A percentile compares a stretch with the other conserved stretches of the same genome.
These are phyloP conservation scores for Tympanuchus pallidicinctus DNA, from an alignment of 2,113 vertebrate species.

Conservation along the genomic window DNA sequence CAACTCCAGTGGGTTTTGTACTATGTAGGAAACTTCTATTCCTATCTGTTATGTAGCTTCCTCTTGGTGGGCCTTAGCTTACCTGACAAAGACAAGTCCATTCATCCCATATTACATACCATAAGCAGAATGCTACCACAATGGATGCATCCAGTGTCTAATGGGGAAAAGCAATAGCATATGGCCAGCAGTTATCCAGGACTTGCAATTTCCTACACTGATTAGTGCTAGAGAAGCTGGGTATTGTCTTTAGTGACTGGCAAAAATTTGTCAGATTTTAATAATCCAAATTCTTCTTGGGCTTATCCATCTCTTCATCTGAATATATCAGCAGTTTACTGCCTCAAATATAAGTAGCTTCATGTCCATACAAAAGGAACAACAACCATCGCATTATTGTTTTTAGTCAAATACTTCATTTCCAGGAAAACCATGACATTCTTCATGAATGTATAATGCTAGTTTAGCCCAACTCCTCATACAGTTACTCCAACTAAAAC, in stretches of 20 bases:
- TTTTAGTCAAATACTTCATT: neutral
- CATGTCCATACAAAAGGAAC: neutral
- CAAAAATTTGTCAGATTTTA: neutral
- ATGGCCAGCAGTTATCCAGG: neutral
- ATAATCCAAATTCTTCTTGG: neutral
- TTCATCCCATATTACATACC: neutral
- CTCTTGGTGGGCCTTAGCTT: neutral
- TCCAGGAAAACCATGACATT: neutral
- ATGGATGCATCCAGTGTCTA: neutral
- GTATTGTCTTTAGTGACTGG: neutral
- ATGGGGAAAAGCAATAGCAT: neutral
- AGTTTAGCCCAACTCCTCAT: slow-evolving; percentile 1
- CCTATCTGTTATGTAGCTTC: neutral
- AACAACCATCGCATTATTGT: neutral
- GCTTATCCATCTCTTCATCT: neutral
- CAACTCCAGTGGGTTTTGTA: neutral
- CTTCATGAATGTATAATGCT: neutral
- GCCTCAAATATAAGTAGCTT: slow-evolving; percentile 4
- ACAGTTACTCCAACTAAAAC: neutral
- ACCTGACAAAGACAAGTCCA: neutral
- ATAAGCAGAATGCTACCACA: neutral
- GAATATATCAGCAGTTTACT: neutral
- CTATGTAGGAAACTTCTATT: neutral
- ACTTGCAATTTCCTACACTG: neutral
- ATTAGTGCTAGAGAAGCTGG: neutral